Conservation (phyloP, 2,113 vertebrate genomes). For the Hydrochoerus hydrochaeris region DNA sequence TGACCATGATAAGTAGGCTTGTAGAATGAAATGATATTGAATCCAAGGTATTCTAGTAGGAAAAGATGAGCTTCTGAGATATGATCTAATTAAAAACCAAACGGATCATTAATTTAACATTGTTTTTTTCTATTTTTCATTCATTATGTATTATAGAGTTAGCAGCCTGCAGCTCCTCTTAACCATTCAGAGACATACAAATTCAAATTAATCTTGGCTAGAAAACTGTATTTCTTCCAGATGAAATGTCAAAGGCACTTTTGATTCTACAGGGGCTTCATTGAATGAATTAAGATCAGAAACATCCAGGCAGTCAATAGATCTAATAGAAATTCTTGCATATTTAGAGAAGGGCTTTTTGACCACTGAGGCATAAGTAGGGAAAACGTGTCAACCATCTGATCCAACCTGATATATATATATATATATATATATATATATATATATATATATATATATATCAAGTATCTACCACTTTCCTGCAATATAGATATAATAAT, state of each 20-base stretch:
- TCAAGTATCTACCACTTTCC: not conserved
- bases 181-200: not conserved
- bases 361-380: not conserved
- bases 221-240: not conserved
- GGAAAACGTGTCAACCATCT: not conserved
- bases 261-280: not conserved
- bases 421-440: not conserved
- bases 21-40: not conserved
- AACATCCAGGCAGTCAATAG: not conserved
- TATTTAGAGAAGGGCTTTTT: not conserved
- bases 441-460: not conserved
- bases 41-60: not conserved
- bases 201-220: constrained; percentile 1
- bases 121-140: not conserved
- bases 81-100: not conserved
- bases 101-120: not conserved
- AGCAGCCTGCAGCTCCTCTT: not conserved
- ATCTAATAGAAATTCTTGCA: not conserved
- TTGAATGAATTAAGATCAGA: not conserved
- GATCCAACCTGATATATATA: not conserved
- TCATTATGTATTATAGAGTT: not conserved
- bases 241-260: not conserved
- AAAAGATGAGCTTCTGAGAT: not conserved
- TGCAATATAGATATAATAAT: not conserved
- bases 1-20: rapidly evolving